Base-by-base conservation (phyloP, 2,888 invertebrate genomes). In the Thera britannica region DNA sequence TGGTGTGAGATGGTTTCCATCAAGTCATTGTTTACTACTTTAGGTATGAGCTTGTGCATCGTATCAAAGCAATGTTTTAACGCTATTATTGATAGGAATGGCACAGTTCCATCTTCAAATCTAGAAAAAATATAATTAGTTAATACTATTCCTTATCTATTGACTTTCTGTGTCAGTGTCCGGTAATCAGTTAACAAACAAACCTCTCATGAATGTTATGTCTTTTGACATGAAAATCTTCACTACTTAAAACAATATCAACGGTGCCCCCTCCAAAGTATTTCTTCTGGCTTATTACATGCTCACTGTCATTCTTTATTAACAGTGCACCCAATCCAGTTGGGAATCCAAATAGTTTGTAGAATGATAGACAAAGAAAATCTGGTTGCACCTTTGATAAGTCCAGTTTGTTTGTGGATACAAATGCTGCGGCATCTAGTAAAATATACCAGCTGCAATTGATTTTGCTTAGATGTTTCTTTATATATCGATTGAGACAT, bases 201-300 rank as follows among this genome's bases (percentile, higher is more conserved):
- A 48, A 97, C 97, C 96, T 96, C 86, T 98, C 97, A 82, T 95
- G 94, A 55, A 98, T 90, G 54, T 87, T 85, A 65, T 94, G 86
- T 67, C 97, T 95, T 81, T 96, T 96, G 12, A 96, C 94, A 88
- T 97, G 97, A 79, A 95, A 96, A 83, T 96, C 94, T 84, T 95
- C 94, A 52, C 94, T 94, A 68, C 97, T 96, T 76, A 98, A 92
- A 9, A 97, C 96, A 82, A 98, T 96, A 80, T 97, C 95, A 8
- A 99, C 97, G 2, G 98, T 98, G 7, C 99, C 99, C 51, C 99
- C 99, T 34, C 99, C 99, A 93, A 97, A 99, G 87, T 98, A 99
- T 63, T 86, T 91, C 82, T 97, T 96, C 58, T 93, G 88, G 68
- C 94, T 92, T 72, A 98, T 89, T 7, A 95, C 88, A 79, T 91